Percentiles rank a stretch among this genome's conserved stretches.
Conservation (phyloP, 2,888 invertebrate species). For the Empis stercorea region DNA sequence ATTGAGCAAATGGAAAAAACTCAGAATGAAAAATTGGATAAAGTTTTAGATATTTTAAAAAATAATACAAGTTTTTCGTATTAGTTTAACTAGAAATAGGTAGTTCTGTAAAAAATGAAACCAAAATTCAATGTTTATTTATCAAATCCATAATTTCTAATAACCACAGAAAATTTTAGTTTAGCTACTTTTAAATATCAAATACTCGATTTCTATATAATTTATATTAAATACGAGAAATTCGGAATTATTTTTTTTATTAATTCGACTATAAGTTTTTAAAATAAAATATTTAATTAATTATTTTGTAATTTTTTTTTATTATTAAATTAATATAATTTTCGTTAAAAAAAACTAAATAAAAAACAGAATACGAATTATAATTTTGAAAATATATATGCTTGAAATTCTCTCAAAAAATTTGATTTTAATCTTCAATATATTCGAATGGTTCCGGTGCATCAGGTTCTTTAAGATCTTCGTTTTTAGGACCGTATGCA, state of each 20-base stretch:
- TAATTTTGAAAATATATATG: too few species aligned
- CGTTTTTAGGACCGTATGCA: constrained; percentile 79
- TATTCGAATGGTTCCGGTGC: constrained; percentile 97
- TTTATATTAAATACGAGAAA: too few species aligned
- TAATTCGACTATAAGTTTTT: too few species aligned
- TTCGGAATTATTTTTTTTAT: too few species aligned
- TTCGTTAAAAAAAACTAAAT: too few species aligned
- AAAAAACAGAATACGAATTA: too few species aligned
- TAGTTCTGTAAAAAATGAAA: too few species aligned
- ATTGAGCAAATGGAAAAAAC: constrained; percentile 21
- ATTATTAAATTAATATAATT: neutral
- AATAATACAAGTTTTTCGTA: constrained; percentile 5
- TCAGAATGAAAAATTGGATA: constrained; percentile 24
- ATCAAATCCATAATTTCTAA: too few species aligned
- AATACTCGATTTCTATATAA: too few species aligned
- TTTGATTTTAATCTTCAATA: constrained; percentile 51
- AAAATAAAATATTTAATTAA: neutral
- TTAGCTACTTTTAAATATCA: too few species aligned
- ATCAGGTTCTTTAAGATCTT: constrained; percentile 93
- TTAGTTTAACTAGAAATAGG: neutral
- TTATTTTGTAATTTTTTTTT: neutral
- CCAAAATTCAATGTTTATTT: too few species aligned
- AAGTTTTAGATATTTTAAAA: constrained; percentile 23
- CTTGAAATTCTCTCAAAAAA: neutral
- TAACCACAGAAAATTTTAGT: too few species aligned